phyloP scores from a whole-genome alignment of 2,797 vertebrate genomes.

The Phaenicophaeus curvirostris region DNA sequence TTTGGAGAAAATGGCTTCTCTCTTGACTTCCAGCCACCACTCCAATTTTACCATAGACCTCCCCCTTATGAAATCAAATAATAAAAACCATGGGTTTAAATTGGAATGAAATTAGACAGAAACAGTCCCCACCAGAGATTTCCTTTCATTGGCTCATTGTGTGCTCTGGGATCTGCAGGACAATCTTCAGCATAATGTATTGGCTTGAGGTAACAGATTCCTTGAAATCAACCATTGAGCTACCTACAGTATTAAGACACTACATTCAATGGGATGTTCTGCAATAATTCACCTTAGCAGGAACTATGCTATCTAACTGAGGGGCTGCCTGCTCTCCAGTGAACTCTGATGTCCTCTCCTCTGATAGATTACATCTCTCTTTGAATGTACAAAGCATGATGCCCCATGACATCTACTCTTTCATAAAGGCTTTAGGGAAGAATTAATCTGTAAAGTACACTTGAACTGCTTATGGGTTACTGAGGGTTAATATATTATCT shows the following conservation, averaged over 20 bases:
- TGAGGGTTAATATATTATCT: background rate
- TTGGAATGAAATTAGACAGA: background rate
- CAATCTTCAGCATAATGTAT: background rate
- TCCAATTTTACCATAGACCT: background rate
- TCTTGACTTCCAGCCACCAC: background rate
- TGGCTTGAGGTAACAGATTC: background rate
- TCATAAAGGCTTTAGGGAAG: background rate
- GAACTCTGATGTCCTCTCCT: background rate
- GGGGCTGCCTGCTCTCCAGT: background rate
- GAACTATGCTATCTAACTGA: background rate
- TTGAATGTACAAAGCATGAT: accelerated
- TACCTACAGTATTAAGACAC: background rate
- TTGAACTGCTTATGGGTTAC: background rate
- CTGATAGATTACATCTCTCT: background rate
- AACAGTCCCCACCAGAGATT: background rate
- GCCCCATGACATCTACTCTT: background rate
- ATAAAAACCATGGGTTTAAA: background rate
- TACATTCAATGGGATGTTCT: background rate
- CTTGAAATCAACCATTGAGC: background rate
- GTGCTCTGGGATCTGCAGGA: background rate
- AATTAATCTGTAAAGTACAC: background rate
- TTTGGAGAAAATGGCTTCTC: background rate
- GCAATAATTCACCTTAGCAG: background rate
- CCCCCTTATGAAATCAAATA: background rate
- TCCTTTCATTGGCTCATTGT: background rate